Evolutionary conservation across 2,888 invertebrate genomes (phyloP).

Genomic region (Onthophagus sagittarius): DNA sequence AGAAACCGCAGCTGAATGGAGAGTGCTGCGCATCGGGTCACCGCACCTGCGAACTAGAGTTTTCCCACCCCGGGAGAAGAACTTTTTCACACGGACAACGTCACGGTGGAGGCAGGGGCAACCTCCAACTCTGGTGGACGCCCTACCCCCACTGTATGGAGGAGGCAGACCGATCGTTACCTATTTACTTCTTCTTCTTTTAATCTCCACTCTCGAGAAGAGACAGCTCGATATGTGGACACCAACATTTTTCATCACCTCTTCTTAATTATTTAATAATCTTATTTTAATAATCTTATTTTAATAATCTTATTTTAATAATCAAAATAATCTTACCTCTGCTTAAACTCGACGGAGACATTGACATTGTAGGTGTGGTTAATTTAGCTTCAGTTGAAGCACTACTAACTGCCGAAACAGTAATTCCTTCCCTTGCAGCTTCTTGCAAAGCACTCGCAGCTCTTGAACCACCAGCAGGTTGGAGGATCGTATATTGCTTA

Average conservation of each 20-base stretch:
- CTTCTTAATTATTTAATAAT: too few species aligned
- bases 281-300: constrained; percentile 14
- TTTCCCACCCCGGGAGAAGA: constrained; percentile 24
- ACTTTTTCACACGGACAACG: constrained; percentile 21
- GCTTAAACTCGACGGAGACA: constrained; percentile 73
- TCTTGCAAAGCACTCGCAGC: constrained; percentile 81
- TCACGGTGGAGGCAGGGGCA: not conserved
- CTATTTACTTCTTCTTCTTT: constrained; percentile 16
- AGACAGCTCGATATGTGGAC: not conserved
- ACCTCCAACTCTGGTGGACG: constrained; percentile 2
- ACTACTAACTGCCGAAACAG: constrained; percentile 55
- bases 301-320: not conserved
- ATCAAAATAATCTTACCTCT: constrained; percentile 61
- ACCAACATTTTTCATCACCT: not conserved
- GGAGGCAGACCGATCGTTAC: constrained; percentile 15
- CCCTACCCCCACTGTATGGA: constrained; percentile 6
- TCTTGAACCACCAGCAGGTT: constrained; percentile 79
- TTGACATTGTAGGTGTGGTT: constrained; percentile 40
- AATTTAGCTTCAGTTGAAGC: constrained; percentile 34
- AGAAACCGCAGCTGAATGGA: constrained; percentile 49
- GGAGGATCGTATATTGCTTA: constrained; percentile 84
- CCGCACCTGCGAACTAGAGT: constrained; percentile 47
- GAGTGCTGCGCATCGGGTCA: constrained; percentile 50
- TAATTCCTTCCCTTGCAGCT: constrained; percentile 60
- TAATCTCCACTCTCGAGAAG: not conserved